These are phyloP conservation scores for Capreolus pygargus DNA, from an alignment of 2,113 vertebrate species.

Conservation along the genomic window DNA sequence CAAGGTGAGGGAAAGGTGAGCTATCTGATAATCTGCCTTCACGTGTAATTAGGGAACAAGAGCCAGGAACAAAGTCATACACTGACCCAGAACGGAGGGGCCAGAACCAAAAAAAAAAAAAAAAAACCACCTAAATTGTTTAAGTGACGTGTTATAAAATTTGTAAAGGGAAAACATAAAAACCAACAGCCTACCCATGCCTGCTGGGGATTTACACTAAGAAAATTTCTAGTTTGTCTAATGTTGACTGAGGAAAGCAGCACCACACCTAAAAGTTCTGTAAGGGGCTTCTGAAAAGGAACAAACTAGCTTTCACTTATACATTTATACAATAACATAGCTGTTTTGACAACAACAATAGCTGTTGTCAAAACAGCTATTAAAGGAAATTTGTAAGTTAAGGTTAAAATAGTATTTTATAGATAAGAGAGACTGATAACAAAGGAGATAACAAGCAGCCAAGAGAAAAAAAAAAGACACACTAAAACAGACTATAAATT, in stretches of 20 bases:
- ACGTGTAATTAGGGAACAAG: background rate
- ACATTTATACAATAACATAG: background rate
- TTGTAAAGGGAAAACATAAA: background rate
- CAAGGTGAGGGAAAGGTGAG: background rate
- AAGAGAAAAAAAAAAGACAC: background rate
- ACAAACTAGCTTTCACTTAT: background rate
- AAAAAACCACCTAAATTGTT: background rate
- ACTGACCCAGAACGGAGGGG: background rate
- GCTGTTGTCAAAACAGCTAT: background rate
- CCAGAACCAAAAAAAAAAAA: background rate
- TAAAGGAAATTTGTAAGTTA: conserved; percentile 2
- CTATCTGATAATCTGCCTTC: background rate
- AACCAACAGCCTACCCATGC: background rate
- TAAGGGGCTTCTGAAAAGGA: background rate
- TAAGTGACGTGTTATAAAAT: background rate
- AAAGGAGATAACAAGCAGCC: background rate
- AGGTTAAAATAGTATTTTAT: background rate
- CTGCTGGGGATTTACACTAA: background rate
- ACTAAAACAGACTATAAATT: background rate
- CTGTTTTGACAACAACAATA: background rate
- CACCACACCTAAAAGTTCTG: background rate
- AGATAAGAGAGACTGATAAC: background rate
- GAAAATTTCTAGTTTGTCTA: background rate
- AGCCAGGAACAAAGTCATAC: conserved; percentile 18
- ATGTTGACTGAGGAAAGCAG: background rate